Evolutionary conservation across 1,140 invertebrate species (phyloP), one percentile per base, ranked within the genome.

Genomic region (Oncopodura yosiiana): DNA sequence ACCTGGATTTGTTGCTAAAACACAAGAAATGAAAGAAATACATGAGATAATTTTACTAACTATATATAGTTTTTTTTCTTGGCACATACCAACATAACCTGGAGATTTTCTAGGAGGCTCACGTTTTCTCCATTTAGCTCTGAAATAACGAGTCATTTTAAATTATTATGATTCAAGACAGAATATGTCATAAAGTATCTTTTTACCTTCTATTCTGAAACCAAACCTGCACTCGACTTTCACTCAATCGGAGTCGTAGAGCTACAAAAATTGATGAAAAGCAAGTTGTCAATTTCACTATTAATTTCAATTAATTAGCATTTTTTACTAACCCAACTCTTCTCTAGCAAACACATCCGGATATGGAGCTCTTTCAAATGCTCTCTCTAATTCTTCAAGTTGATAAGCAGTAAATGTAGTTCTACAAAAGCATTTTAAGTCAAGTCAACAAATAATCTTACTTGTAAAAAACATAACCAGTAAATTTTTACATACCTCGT

Each of bases 331-430:
- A n/a, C n/a, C n/a, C 18, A 97, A 70, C 69, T 96, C 91, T 69
- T 97, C 92, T 36, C 94, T 73, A 0, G 91, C 92, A 66, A 96
- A 95, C 1, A 97, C 92, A 69, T 96, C 94, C 0, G 94, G 93
- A 69, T 97, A 97, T 0, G 92, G 93, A 0, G 92, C 92, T 42
- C 88, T 75, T 66, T 95, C 87, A 65, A 97, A 96, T 0, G 92
- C 91, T 14, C 88, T 74, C 68, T 96, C 93, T 64, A 97, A 71
- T 67, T 95, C 90, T 68, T 96, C 92, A 37, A 97, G 72, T 68
- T 97, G 94, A 67, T 90, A 93, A 0, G 91, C 86, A 0, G 92
- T 95, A 68, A 97, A 97, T 0, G 94, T 96, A 1, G 94, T 96
- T 72, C 93, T 94, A 71, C 24, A 44, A 55, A 32, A 30, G n/a